Evolutionary conservation across 2,113 vertebrate species (phyloP).

Genomic region (Malurus melanocephalus): DNA sequence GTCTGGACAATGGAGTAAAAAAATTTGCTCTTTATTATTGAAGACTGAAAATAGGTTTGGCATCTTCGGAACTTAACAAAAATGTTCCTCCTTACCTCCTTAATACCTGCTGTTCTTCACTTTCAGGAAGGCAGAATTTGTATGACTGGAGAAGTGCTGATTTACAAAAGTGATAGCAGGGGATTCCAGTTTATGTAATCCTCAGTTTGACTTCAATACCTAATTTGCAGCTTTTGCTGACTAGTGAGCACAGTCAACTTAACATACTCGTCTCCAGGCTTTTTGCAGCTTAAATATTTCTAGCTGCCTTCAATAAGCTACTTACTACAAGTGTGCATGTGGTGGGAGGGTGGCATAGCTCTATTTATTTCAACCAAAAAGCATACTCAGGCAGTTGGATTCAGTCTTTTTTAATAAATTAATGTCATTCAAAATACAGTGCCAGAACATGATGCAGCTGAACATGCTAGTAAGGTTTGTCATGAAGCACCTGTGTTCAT

Average conservation of each 20-base stretch:
- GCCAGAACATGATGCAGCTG: slow-evolving; percentile 96
- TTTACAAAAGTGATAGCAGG: background rate
- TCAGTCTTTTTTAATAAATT: slow-evolving; percentile 97
- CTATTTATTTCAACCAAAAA: background rate
- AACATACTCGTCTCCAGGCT: rapidly evolving
- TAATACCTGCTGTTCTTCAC: background rate
- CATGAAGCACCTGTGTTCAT: slow-evolving; percentile 94
- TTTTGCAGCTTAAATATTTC: background rate
- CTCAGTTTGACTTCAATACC: background rate
- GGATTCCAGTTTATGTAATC: background rate
- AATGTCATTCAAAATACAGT: slow-evolving; percentile 99
- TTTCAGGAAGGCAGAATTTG: background rate
- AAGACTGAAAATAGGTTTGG: background rate
- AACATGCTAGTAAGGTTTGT: slow-evolving; percentile 91
- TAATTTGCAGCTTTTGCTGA: background rate
- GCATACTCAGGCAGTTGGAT: background rate
- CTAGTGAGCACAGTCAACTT: background rate
- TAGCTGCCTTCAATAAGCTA: background rate
- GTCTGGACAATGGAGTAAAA: background rate
- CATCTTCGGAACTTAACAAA: background rate
- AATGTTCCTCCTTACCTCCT: background rate
- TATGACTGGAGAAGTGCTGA: background rate
- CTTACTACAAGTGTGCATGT: rapidly evolving
- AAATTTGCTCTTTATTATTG: background rate
- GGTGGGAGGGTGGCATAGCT: background rate